Conservation (phyloP, 2,797 vertebrate genomes). For the Poecilia gillii region DNA sequence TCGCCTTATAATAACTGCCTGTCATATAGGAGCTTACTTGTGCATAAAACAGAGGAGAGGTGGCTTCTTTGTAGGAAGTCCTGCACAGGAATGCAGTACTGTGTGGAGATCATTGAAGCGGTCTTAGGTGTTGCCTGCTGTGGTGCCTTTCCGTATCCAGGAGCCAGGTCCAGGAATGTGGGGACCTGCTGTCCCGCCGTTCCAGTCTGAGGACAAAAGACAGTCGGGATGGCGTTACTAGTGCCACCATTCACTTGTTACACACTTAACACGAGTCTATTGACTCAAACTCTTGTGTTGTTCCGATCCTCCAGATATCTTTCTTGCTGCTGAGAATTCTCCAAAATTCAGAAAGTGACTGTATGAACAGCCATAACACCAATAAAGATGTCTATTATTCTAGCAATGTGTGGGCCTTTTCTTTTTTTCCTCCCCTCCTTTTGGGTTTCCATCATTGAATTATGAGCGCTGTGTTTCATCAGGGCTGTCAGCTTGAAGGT, state of each 20-base stretch:
- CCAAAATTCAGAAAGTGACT: conserved; percentile 42
- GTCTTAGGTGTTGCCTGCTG: conserved; percentile 56
- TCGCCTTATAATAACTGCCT: not conserved
- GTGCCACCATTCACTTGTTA: conserved; percentile 49
- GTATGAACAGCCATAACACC: conserved; percentile 54
- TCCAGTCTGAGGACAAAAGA: conserved; percentile 64
- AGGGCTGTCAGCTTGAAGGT: conserved; percentile 8
- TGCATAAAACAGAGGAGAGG: not conserved
- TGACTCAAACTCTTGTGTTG: conserved; percentile 48
- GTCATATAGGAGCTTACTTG: not conserved
- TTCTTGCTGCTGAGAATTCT: conserved; percentile 29
- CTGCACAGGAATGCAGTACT: conserved; percentile 39
- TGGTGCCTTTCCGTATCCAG: conserved; percentile 72
- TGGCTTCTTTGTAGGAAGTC: not conserved
- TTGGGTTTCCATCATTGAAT: conserved; percentile 14
- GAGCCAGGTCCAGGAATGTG: conserved; percentile 74
- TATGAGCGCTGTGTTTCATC: conserved; percentile 32
- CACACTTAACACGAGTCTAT: conserved; percentile 38
- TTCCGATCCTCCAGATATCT: conserved; percentile 47
- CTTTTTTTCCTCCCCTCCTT: not conserved
- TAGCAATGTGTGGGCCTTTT: conserved; percentile 15
- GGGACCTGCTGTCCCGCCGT: conserved; percentile 66
- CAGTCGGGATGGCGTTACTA: conserved; percentile 65
- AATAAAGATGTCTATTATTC: conserved; percentile 71
- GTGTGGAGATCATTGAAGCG: conserved; percentile 35